Evolutionary conservation across 2,113 vertebrate genomes (phyloP), one percentile per base, ranked within the genome.

Genomic region (Myocastor coypus): DNA sequence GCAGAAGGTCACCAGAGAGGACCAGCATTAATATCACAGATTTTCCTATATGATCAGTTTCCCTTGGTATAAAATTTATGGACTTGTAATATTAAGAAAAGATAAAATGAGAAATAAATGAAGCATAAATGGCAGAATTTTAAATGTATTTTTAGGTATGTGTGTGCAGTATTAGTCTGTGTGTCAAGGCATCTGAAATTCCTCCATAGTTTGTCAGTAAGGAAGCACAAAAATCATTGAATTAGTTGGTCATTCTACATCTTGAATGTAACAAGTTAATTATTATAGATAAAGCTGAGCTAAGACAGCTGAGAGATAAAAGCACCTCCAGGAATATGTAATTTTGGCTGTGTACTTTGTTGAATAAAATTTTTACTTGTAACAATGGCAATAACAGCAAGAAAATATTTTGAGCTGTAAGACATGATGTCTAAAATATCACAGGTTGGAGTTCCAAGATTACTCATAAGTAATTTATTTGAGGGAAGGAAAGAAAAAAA

Each of bases 331-430:
- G 50, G 24, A 89, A 77, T 30, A 46, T 5, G 50, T 50, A 82
- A 59, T 50, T 82, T 89, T 30, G 71, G 32, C 2, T 92, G 32
- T 64, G 6, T 9, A 64, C 69, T 93, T 71, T 95, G 24, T 37
- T 83, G 26, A 78, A 57, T 77, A 6, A 91, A 73, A 34, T 61
- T 94, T 95, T 80, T 68, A 32, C 86, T 87, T 87, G 11, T 84
- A 87, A 92, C 4, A 46, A 71, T 3, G 34, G 50, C 26, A 90
- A 77, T 8, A 20, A 40, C 10, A 64, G 52, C 50, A 90, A 40
- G 17, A 77, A 87, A 82, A 75, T n/a, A 66, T 30, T 42, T 17
- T 64, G 4, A 57, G 46, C 28, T 71, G 34, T 26, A 78, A 19
- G 34, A 87, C 19, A 52, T 69, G 24, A 16, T 40, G 34, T 40